Conservation (phyloP, 2,797 vertebrate species). For the Ctenosaura bakeri region DNA sequence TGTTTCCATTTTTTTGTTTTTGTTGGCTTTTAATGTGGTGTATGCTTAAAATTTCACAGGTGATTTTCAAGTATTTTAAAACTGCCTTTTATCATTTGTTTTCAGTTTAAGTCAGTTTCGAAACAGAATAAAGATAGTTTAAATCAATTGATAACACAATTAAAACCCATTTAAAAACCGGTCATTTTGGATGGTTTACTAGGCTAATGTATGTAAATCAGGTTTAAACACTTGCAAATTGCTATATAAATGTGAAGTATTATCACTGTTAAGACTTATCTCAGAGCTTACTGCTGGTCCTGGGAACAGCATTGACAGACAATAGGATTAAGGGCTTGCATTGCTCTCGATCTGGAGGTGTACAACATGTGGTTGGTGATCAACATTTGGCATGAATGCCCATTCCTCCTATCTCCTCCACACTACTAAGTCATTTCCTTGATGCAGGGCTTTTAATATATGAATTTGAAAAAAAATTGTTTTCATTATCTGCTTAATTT, state of each 20-base stretch:
- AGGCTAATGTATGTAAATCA: neutral
- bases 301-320: neutral
- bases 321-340: constrained; percentile 33
- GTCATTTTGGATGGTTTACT: neutral
- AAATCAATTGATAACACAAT: neutral
- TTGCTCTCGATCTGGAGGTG: constrained; percentile 54
- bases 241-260: neutral
- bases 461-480: constrained; percentile 54
- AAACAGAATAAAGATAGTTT: neutral
- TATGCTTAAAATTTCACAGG: neutral
- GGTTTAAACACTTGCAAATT: constrained; percentile 13
- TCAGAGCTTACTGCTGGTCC: constrained; percentile 57
- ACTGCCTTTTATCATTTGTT: neutral
- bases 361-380: constrained; percentile 56
- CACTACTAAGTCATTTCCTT: constrained; percentile 69
- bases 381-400: constrained; percentile 63
- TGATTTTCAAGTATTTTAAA: neutral
- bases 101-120: neutral
- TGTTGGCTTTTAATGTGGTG: too few relatives aligned
- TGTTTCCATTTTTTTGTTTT: neutral
- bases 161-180: neutral
- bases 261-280: constrained; percentile 13
- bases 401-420: constrained; percentile 60
- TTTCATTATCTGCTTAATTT: constrained; percentile 68
- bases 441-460: constrained; percentile 78